Base-by-base conservation (phyloP, 2,888 invertebrate species). In the Morpho achilles region DNA sequence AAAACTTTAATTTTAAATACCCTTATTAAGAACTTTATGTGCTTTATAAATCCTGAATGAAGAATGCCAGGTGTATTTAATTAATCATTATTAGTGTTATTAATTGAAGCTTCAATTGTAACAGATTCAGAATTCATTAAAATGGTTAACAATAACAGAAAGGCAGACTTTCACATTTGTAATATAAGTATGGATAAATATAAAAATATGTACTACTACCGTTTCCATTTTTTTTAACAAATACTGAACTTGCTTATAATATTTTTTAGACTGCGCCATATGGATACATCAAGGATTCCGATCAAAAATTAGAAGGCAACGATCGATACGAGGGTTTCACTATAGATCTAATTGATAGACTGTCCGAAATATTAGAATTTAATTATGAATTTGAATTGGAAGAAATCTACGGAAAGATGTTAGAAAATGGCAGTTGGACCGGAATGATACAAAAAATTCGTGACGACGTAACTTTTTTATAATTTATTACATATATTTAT, bases 241-340 rank as follows among this genome's bases (percentile, higher is more conserved):
- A 32, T 3, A 32, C 32, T 32, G 32, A 32, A 32, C 2, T 32
- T 32, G 32, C 32, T 16, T 16, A 32, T 5, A 32, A 45, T 46
- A 9, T 32, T 47, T 59, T 49, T 61, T 42, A 65, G 97, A 95
- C 95, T 64, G 91, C 93, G 43, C 98, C 98, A 0, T 98, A 97
- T 71, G 95, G 95, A 2, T 97, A 96, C 93, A 75, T 94, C 39
- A 97, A 94, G 74, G 91, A 94, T 63, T 94, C 94, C 0, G 76
- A 93, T 3, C 79, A 72, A 7, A 80, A 83, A 59, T 84, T 96
- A 58, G 89, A 88, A 55, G 97, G 96, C 5, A 97, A 97, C 70
- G 96, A 96, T 67, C 93, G 94, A 2, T 97, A 93, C 74, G 97
- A 97, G 84, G 97, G 97, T 0, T 98, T 96, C 73, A 95, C 96